Evolutionary conservation across 92 coral and sea anemone genomes (phyloP), one percentile per base, ranked within the genome.

Genomic region (Zoanthus gigantus): DNA sequence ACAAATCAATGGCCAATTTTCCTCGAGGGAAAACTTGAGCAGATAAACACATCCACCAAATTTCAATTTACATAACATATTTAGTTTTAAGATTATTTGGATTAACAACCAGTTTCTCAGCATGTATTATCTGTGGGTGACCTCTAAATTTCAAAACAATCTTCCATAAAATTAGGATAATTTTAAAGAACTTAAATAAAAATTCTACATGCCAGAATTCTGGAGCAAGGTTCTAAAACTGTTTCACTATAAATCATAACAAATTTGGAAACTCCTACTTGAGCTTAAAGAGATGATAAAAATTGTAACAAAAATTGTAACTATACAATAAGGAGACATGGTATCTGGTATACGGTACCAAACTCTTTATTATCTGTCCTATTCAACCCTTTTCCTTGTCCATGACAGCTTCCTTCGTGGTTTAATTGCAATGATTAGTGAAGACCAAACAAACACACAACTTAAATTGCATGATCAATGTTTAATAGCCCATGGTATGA

Each of bases 21-120:
- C 0, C 10, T 5, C 2, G 7, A 69, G 10, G 31, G 46, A 34
- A 30, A 50, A 53, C 66, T 11, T 6, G 66, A 52, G 67, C 7
- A 45, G 45, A 13, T 74, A 63, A 37, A 85, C 71, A 72, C 72
- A 83, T 81, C 82, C 13, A 14, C 47, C 15, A 31, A 31, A 52
- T 52, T 14, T 34, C 5, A 31, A 10, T 30, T 9, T 13, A 5
- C 37, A 53, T 23, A 16, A 8, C n/a, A 77, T n/a, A 5, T 28
- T 18, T 9, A 15, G 11, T 50, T 50, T 76, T 23, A 3, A 53
- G 66, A 47, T 31, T 14, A 5, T 34, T 28, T 53, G 48, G 65
- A 14, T 34, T 34, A 77, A 31, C 67, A 53, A 77, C 46, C 82
- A 29, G 46, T 77, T 76, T 63, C 50, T 52, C 14, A 54, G 82